A percentile compares a stretch with the other conserved stretches of the same genome.
Evolutionary conservation across 2,888 invertebrate genomes (phyloP).

Genomic region (Pollenia griseotomentosa): DNA sequence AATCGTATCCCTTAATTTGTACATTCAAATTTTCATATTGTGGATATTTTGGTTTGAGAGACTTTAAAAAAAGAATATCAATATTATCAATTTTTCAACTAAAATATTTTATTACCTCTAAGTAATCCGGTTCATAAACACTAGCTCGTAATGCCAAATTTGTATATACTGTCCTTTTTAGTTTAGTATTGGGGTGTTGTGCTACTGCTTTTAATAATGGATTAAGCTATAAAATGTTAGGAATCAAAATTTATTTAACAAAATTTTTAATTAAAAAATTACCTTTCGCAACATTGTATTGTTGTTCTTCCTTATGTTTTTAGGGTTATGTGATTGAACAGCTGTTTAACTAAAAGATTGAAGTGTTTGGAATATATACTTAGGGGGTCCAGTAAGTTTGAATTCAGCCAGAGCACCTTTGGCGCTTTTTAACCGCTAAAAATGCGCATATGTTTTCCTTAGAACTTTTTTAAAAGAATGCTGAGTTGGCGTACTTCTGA

Average conservation of each 20-base stretch:
- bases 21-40: constrained; percentile 91
- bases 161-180: constrained; percentile 22
- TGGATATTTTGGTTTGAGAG: constrained; percentile 87
- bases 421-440: too few relatives aligned
- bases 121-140: constrained; percentile 90
- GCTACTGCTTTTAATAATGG: constrained; percentile 31
- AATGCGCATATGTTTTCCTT: too few relatives aligned
- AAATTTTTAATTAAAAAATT: constrained; percentile 18
- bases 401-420: too few relatives aligned
- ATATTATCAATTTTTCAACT: background rate
- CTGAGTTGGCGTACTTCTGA: too few relatives aligned
- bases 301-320: background rate
- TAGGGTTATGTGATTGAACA: constrained; percentile 52
- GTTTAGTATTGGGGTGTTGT: constrained; percentile 4
- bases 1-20: constrained; percentile 93
- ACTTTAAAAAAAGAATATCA: constrained; percentile 76
- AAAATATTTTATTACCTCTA: constrained; percentile 86
- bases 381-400: background rate
- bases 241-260: background rate
- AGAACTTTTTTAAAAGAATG: too few relatives aligned
- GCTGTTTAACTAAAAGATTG: background rate
- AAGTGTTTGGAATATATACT: constrained; percentile 13
- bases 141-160: background rate
- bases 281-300: constrained; percentile 67
- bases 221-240: constrained; percentile 27